Evolutionary conservation across 92 coral and sea anemone genomes (phyloP), one percentile per base, ranked within the genome.

Genomic region (Epizoanthus fatuus): DNA sequence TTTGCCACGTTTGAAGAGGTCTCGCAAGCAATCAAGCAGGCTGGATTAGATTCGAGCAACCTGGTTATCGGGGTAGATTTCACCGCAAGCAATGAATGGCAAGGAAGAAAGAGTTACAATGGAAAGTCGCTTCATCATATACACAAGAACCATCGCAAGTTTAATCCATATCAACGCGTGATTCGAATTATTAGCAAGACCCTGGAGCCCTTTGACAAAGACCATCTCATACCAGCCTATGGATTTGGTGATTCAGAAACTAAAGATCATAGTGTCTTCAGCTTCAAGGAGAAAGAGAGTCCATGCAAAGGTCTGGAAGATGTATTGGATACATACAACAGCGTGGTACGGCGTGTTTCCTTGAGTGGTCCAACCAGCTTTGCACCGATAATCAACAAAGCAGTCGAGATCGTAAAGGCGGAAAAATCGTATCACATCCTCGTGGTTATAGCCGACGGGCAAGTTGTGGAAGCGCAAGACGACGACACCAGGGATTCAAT

Each of bases 81-180:
- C 68, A 97, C 99, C 20, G 99, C 99, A 4, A 97, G 99, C 81
- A 97, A 97, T 91, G 99, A 97, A 51, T 97, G 99, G 99, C 99
- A 97, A 76, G 99, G 99, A 0, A 76, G 99, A 37, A 97, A 97
- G 52, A 91, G 95, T 15, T 95, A 95, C 78, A 73, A 85, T 16
- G 99, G 99, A 9, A 89, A 89, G 60, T 95, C 94, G 0, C 91
- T 97, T 1, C 99, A 97, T 72, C 95, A 95, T 37, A 90, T 97
- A 20, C 83, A 29, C 39, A 93, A 88, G 57, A 92, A 86, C 75
- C 75, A 94, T 19, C 92, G 81, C 80, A 95, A 90, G 59, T 84
- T 94, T 87, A 97, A 97, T 80, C 98, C 99, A 0, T 97, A 97
- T 63, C 99, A 97, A 82, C 90, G 95, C 51, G 99, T 97, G 40